phyloP scores from a whole-genome alignment of 2,888 invertebrate species.

The Rhynchonema sp. region DNA sequence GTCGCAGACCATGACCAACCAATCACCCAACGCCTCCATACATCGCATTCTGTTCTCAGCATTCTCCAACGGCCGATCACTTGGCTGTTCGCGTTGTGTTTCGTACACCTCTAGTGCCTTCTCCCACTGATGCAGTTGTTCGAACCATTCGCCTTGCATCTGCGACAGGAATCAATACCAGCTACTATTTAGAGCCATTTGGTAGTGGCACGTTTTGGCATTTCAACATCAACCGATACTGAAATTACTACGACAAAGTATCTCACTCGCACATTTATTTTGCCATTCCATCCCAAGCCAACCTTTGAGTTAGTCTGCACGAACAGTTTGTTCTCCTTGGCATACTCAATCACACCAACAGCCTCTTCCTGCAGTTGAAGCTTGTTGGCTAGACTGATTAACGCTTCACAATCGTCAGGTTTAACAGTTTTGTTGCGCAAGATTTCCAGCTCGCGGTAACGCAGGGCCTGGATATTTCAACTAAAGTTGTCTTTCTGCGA shows the following conservation, averaged over 20 bases:
- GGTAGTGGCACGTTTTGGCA: background rate
- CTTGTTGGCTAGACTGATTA: conserved; percentile 85
- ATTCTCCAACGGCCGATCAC: conserved; percentile 49
- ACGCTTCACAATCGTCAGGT: conserved; percentile 68
- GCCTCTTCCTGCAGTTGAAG: conserved; percentile 95
- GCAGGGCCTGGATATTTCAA: too few species aligned
- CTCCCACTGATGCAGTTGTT: conserved; percentile 86
- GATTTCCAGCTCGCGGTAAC: conserved; percentile 83
- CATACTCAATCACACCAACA: conserved; percentile 65
- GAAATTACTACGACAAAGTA: too few species aligned
- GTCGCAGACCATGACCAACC: conserved; percentile 39
- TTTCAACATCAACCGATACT: too few species aligned
- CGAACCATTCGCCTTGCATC: conserved; percentile 76
- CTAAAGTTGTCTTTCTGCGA: too few species aligned
- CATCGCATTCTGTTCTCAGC: conserved; percentile 79
- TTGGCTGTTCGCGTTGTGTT: conserved; percentile 35
- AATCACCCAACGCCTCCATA: conserved; percentile 89
- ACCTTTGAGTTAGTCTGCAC: conserved; percentile 3
- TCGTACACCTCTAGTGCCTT: conserved; percentile 56
- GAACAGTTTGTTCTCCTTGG: conserved; percentile 28
- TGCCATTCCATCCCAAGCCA: too few species aligned
- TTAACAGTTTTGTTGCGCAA: conserved; percentile 38
- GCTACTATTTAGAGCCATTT: too few species aligned
- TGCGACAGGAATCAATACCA: too few species aligned
- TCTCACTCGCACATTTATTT: too few species aligned